phyloP scores from a whole-genome alignment of 2,113 vertebrate genomes.

The Aldabrachelys gigantea region DNA sequence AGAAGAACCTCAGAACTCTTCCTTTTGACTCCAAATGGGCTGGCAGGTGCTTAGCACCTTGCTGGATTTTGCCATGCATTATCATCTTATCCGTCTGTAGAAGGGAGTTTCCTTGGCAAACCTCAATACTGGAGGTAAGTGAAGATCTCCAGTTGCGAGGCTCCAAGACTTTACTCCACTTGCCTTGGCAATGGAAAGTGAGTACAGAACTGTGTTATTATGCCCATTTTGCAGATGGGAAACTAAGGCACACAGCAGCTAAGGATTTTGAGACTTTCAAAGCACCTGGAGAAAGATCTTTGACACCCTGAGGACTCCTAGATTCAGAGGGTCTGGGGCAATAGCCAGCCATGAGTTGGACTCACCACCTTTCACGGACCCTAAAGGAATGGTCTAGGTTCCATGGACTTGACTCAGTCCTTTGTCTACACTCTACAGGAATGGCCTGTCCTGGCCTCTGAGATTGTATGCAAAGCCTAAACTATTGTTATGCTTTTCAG shows the following conservation, averaged over 20 bases:
- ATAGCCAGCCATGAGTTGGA: neutral
- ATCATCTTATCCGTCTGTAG: neutral
- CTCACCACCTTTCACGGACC: neutral
- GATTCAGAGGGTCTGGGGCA: neutral
- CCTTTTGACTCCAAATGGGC: neutral
- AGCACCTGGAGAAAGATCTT: neutral
- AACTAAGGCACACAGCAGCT: rapidly evolving
- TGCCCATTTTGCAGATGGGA: too few species aligned
- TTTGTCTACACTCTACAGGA: neutral
- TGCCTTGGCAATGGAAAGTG: neutral
- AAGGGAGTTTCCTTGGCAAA: neutral
- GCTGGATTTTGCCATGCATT: neutral
- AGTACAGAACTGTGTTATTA: neutral
- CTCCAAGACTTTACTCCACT: neutral
- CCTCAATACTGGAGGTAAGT: neutral
- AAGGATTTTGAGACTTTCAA: neutral
- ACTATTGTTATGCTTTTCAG: neutral
- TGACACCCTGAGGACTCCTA: neutral
- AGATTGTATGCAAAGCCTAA: neutral
- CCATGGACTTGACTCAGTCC: neutral
- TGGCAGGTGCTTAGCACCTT: neutral
- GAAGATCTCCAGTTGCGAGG: neutral
- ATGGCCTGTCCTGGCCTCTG: neutral
- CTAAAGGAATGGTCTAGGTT: neutral
- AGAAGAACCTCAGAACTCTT: neutral